A percentile compares a stretch with the other conserved stretches of the same genome.
phyloP scores from a whole-genome alignment of 2,888 invertebrate species.

The Cheilosia vernalis region DNA sequence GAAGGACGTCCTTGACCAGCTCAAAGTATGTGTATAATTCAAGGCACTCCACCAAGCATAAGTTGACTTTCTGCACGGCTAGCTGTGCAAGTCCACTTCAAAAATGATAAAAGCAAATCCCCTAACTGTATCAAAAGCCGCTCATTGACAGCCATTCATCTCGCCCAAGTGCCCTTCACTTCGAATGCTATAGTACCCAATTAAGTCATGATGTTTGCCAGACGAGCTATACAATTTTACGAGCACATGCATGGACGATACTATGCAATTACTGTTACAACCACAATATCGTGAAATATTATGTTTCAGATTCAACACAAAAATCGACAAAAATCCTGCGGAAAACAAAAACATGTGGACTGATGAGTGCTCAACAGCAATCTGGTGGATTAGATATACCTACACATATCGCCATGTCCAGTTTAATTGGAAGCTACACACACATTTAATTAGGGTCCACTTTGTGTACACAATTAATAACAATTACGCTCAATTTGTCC shows the following conservation, averaged over 20 bases:
- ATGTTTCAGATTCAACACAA: slow-evolving; percentile 49
- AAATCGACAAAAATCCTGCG: slow-evolving; percentile 19
- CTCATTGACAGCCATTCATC: slow-evolving; percentile 47
- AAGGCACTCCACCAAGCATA: background rate
- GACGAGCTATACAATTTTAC: slow-evolving; percentile 37
- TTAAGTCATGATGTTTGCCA: slow-evolving; percentile 57
- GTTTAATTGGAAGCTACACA: slow-evolving; percentile 63
- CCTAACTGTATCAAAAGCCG: slow-evolving; percentile 14
- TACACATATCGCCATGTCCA: slow-evolving; percentile 19
- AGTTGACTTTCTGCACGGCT: background rate
- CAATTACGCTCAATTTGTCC: slow-evolving; percentile 73
- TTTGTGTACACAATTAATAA: slow-evolving; percentile 72
- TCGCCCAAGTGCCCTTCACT: slow-evolving; percentile 57
- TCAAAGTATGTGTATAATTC: too few species aligned
- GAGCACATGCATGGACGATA: slow-evolving; percentile 55
- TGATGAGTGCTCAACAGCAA: slow-evolving; percentile 54
- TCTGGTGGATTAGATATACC: slow-evolving; percentile 37
- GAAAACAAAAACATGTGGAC: slow-evolving; percentile 33
- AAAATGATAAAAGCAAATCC: slow-evolving; percentile 17
- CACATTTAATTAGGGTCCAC: slow-evolving; percentile 71
- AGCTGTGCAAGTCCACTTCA: background rate
- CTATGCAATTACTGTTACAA: slow-evolving; percentile 64
- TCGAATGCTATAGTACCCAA: slow-evolving; percentile 50
- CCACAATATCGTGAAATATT: slow-evolving; percentile 62
- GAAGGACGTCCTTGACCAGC: too few species aligned